Conservation (phyloP, 2,113 vertebrate genomes). For the Salvator merianae region DNA sequence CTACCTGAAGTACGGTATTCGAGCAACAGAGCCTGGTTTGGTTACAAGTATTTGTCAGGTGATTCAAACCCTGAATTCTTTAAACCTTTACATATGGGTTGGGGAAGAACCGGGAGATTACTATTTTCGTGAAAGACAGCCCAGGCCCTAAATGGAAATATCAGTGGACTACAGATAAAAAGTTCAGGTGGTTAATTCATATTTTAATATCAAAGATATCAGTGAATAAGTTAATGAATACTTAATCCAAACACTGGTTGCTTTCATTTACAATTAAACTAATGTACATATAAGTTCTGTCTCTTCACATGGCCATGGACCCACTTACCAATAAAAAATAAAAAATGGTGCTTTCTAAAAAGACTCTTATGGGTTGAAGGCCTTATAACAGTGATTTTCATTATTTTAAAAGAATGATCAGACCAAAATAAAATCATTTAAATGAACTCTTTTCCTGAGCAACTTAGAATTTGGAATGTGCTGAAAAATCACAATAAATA, state of each 20-base stretch:
- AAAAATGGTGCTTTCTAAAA: conserved; percentile 67
- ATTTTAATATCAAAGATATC: conserved; percentile 60
- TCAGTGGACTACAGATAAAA: conserved; percentile 53
- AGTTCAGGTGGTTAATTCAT: conserved; percentile 61
- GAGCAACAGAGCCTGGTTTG: accelerated
- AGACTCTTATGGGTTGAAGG: conserved; percentile 61
- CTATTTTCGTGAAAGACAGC: conserved; percentile 18
- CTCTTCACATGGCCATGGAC: conserved; percentile 64
- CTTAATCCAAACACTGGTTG: conserved; percentile 69
- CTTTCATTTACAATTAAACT: conserved; percentile 74
- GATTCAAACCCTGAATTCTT: accelerated
- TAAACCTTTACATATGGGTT: conserved; percentile 13
- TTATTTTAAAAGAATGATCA: conserved; percentile 61
- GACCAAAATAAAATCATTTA: conserved; percentile 77
- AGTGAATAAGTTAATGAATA: conserved; percentile 78
- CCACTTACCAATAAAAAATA: conserved; percentile 56
- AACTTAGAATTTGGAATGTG: conserved; percentile 88
- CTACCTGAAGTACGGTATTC: not conserved
- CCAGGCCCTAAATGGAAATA: conserved; percentile 62
- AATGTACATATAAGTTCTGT: conserved; percentile 69
- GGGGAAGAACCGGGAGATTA: conserved; percentile 12
- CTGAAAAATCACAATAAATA: conserved; percentile 87
- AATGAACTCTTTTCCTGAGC: conserved; percentile 90
- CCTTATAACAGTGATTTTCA: conserved; percentile 61
- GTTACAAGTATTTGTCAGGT: not conserved